Conservation (phyloP, 1,140 invertebrate species). For the Pogonus chalceus region DNA sequence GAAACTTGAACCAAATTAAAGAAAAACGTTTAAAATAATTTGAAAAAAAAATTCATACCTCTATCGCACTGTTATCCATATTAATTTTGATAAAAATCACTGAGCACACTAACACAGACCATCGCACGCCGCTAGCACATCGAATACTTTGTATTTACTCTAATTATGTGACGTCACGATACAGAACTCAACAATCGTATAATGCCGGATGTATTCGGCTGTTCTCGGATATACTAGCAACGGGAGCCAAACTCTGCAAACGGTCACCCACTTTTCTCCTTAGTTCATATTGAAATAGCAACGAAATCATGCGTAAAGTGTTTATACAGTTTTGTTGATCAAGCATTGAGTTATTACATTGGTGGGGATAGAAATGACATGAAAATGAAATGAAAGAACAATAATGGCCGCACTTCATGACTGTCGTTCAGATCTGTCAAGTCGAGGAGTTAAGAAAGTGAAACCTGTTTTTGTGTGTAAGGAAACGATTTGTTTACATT, state of each 20-base stretch:
- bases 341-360: conserved; percentile 17
- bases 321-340: no score
- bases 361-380: conserved; percentile 5
- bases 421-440: conserved; percentile 4
- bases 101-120: conserved; percentile 41
- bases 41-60: conserved; percentile 31
- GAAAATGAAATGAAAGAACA: background rate
- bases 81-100: conserved; percentile 40
- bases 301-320: no score
- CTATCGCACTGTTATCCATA: conserved; percentile 39
- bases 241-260: no score
- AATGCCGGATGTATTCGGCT: conserved; percentile 20
- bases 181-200: conserved; percentile 37
- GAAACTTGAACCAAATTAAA: conserved; percentile 6
- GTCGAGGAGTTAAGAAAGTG: no score
- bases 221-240: conserved; percentile 18
- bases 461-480: no score
- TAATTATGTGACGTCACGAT: conserved; percentile 66
- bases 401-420: conserved; percentile 5
- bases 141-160: conserved; percentile 67
- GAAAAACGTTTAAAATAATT: conserved; percentile 9
- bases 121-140: conserved; percentile 53
- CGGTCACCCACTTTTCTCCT: no score
- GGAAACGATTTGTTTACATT: no score
- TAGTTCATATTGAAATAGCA: no score